phyloP scores from a whole-genome alignment of 1,140 invertebrate genomes.

The Cydia strobilella region DNA sequence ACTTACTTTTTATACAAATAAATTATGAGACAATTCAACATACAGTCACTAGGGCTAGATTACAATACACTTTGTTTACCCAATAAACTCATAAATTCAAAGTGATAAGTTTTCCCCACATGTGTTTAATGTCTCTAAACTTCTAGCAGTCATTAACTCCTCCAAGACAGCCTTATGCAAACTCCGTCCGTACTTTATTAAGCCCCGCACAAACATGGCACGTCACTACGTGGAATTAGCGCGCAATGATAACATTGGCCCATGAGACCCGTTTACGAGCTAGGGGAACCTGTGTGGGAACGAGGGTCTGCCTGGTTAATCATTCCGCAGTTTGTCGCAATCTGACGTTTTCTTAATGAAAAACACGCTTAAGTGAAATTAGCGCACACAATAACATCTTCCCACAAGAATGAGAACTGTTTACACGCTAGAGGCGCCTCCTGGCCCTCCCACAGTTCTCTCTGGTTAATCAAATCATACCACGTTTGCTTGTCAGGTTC shows the following conservation, averaged over 20 bases:
- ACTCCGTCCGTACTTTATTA: neutral
- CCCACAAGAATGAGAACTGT: no score
- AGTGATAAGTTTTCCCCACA: neutral
- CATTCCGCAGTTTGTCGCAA: slow-evolving; percentile 12
- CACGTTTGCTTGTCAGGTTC: no score
- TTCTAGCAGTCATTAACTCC: slow-evolving; percentile 4
- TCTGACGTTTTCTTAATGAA: no score
- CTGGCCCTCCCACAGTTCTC: no score
- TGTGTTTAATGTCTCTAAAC: slow-evolving; percentile 3
- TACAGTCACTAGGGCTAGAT: neutral
- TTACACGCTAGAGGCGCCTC: no score
- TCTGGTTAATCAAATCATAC: no score
- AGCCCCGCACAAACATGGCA: slow-evolving; percentile 38
- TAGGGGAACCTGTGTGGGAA: slow-evolving; percentile 39
- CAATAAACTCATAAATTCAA: neutral
- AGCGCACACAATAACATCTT: no score
- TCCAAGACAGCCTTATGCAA: neutral
- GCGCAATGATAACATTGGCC: slow-evolving; percentile 48
- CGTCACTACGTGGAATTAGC: slow-evolving; percentile 45
- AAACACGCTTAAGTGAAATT: no score
- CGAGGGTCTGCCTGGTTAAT: slow-evolving; percentile 19
- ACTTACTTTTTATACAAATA: no score
- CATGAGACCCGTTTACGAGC: slow-evolving; percentile 41
- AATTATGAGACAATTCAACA: no score
- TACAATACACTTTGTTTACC: neutral